Base-by-base conservation (phyloP, 1,140 invertebrate genomes). In the Aphelinus certus region DNA sequence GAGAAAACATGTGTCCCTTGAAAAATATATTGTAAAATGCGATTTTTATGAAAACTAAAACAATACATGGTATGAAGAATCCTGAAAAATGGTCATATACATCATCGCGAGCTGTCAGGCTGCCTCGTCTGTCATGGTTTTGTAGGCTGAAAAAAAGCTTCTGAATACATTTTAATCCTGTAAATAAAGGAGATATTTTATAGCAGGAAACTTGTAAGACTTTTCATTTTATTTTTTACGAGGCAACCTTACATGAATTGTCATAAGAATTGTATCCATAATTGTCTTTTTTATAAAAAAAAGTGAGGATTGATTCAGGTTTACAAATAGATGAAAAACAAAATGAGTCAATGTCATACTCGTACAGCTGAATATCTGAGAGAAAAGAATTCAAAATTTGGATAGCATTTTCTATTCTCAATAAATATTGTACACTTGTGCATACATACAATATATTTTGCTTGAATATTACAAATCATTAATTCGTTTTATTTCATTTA, bases 341-440 rank as follows among this genome's bases (percentile, higher is more conserved):
- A 48, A 74, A 64, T 56, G 43, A 62, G 71, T 51, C 53, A 56
- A 61, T 73, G 47, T 51, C 46, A 9, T 63, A 56, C 55, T 49
- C 47, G 42, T 42, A 48, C 71, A 57, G 48, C 10, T 63, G 46
- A 71, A 68, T 26, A 26, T 26, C 65, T 58, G 46, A 66, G 49
- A 61, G 10, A 56, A 62, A 60, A 56, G 56, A 62, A 68, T 65
- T 56, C 46, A 65, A 71, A 79, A 79, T 77, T 79, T 79, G 57
- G 61, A 69, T 72, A 64, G 77, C 62, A 71, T 79, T 79, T 77
- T 77, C 68, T 77, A 79, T 75, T 79, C 61, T 75, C 55, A 77
- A 79, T 79, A 77, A 79, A 79, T 63, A 58, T 75, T 77, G 76
- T 77, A 79, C 51, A 56, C 26, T 26, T 26, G 26, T 26, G 26